Base-by-base conservation (phyloP, 2,113 vertebrate species). In the Muscicapa adusta region DNA sequence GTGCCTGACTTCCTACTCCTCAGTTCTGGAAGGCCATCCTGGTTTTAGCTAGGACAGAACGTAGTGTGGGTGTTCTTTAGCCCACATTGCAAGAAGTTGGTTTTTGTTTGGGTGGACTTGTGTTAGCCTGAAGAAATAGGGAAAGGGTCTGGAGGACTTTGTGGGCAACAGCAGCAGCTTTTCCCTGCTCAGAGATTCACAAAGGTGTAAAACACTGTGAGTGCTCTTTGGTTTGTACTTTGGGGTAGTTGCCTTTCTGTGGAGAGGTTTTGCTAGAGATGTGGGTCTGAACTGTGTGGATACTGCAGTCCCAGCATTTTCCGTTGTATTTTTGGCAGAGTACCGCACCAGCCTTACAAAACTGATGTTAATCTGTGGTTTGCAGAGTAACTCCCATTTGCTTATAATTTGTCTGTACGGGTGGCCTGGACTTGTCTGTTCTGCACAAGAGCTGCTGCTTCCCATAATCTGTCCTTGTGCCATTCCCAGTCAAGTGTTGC, bases 1-100 rank as follows among this genome's bases (percentile, higher is more conserved):
- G 6, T 96, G 94, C 91, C 88, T 93, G 2, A 79, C 78, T 90
- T 94, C 38, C 71, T 83, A 8, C 63, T 95, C 71, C 60, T 90
- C 82, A 80, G 47, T 73, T 80, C 53, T 71, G 65, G 54, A 89
- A 79, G 43, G 85, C 65, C 66, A 57, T 38, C 66, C 31, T 91
- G 60, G 29, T 70, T 62, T 58, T 58, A 16, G 43, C 58, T 33
- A 77, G 79, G 56, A 14, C 50, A 74, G 60, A 70, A 5, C 11
- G 22, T 13, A 63, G 38, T 3, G 33, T 15, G 50, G 67, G 3
- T 65, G 45, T 45, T 67, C 67, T 51, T 47, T 4, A 42, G 6
- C 2, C 31, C 8, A 4, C 4, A 11, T 12, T 34, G 9, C 2
- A 24, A 29, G 33, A 38, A 77, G 38, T 12, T 9, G 14, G 2